phyloP scores from a whole-genome alignment of 2,888 invertebrate genomes.

The Microctonus aethiopoides region DNA sequence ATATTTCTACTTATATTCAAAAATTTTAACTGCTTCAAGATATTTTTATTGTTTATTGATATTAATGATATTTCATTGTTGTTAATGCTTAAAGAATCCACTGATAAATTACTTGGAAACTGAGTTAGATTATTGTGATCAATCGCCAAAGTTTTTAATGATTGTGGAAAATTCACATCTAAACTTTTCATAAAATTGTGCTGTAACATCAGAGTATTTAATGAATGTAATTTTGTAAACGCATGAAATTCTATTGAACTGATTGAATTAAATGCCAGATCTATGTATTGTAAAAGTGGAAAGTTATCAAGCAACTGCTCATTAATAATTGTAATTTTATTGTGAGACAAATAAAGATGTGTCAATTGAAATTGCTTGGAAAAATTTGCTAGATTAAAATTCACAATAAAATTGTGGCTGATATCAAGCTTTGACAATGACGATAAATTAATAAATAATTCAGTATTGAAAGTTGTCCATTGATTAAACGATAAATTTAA shows the following conservation, averaged over 20 bases:
- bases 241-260: slow-evolving; percentile 37
- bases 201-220: slow-evolving; percentile 40
- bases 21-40: slow-evolving; percentile 40
- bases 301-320: slow-evolving; percentile 67
- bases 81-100: slow-evolving; percentile 46
- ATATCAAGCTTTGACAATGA: slow-evolving; percentile 68
- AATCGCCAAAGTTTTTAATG: slow-evolving; percentile 46
- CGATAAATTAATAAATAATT: slow-evolving; percentile 65
- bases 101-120: slow-evolving; percentile 40
- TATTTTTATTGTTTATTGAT: slow-evolving; percentile 17
- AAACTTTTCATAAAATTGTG: slow-evolving; percentile 51
- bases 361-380: slow-evolving; percentile 46
- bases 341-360: slow-evolving; percentile 55
- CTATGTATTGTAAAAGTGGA: slow-evolving; percentile 63
- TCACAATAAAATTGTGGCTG: slow-evolving; percentile 68
- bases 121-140: slow-evolving; percentile 49
- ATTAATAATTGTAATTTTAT: slow-evolving; percentile 65
- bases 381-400: slow-evolving; percentile 51
- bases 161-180: slow-evolving; percentile 46
- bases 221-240: slow-evolving; percentile 41
- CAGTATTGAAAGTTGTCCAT: slow-evolving; percentile 66
- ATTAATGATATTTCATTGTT: slow-evolving; percentile 49
- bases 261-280: slow-evolving; percentile 57
- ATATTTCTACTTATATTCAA: slow-evolving; percentile 56
- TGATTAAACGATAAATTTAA: slow-evolving; percentile 69